phyloP scores from a whole-genome alignment of 2,888 invertebrate species.

The Nomada fucata region DNA sequence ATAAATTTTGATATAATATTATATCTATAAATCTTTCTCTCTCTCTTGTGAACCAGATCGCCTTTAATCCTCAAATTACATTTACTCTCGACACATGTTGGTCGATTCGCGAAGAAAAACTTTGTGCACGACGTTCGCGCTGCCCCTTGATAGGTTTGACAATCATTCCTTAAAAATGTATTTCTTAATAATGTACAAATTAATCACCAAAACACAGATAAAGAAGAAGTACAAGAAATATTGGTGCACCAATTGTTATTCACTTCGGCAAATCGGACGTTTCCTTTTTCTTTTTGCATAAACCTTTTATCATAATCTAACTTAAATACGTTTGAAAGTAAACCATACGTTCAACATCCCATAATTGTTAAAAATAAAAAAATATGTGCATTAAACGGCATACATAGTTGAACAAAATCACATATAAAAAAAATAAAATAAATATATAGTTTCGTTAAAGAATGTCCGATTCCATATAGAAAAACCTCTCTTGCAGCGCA shows the following conservation, averaged over 20 bases:
- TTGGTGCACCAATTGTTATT: conserved; percentile 7
- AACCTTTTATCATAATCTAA: neutral
- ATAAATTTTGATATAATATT: conserved; percentile 56
- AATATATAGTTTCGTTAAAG: neutral
- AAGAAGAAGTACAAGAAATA: conserved; percentile 19
- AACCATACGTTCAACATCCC: neutral
- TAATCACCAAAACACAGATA: conserved; percentile 4
- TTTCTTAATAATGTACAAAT: conserved; percentile 12
- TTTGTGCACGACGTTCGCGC: conserved; percentile 9
- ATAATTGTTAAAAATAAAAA: neutral
- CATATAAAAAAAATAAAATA: neutral
- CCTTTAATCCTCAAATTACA: neutral
- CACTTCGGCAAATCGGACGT: neutral
- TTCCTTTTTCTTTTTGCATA: neutral
- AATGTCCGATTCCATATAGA: neutral
- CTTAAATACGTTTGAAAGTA: neutral
- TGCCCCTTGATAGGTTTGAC: neutral
- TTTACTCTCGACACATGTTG: conserved; percentile 22
- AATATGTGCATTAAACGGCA: neutral
- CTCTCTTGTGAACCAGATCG: conserved; percentile 13
- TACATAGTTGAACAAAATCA: neutral
- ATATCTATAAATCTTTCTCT: conserved; percentile 34
- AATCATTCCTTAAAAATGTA: conserved; percentile 1
- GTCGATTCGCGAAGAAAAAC: conserved; percentile 4
- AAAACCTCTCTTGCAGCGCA: neutral